A percentile compares a stretch with the other conserved stretches of the same genome.
phyloP scores from a whole-genome alignment of 2,888 invertebrate genomes.

The Rhagonycha fulva region DNA sequence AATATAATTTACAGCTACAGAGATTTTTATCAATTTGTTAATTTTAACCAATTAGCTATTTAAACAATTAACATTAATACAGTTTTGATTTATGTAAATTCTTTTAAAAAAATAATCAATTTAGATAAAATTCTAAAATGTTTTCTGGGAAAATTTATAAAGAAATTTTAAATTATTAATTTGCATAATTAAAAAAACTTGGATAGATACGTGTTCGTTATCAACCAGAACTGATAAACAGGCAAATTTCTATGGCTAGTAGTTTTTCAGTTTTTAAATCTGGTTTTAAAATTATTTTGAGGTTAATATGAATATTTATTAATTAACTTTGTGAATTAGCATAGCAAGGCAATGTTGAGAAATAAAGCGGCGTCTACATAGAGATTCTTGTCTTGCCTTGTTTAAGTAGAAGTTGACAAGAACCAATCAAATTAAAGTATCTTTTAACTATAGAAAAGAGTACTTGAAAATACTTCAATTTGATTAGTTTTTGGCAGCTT shows the following conservation, averaged over 20 bases:
- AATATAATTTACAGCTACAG: neutral
- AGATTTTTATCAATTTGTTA: neutral
- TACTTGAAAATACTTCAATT: too few species aligned
- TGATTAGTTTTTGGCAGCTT: too few species aligned
- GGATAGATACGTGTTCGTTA: neutral
- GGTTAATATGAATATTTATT: too few species aligned
- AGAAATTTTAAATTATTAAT: neutral
- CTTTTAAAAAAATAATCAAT: neutral
- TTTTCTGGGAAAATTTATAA: neutral
- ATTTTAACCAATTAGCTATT: neutral
- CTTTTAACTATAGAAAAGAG: too few species aligned
- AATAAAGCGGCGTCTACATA: too few species aligned
- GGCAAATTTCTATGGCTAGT: neutral
- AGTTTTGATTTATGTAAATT: neutral
- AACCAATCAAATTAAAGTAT: too few species aligned
- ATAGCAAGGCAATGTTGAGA: too few species aligned
- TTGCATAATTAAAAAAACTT: neutral
- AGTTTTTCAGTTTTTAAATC: neutral
- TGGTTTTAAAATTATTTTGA: neutral
- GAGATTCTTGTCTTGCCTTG: too few species aligned
- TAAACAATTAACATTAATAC: neutral
- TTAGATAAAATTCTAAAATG: neutral
- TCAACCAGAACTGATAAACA: neutral
- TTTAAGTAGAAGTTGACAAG: too few species aligned
- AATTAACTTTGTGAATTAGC: too few species aligned